Evolutionary conservation across 2,888 invertebrate species (phyloP).

Genomic region (Philereme transversata): DNA sequence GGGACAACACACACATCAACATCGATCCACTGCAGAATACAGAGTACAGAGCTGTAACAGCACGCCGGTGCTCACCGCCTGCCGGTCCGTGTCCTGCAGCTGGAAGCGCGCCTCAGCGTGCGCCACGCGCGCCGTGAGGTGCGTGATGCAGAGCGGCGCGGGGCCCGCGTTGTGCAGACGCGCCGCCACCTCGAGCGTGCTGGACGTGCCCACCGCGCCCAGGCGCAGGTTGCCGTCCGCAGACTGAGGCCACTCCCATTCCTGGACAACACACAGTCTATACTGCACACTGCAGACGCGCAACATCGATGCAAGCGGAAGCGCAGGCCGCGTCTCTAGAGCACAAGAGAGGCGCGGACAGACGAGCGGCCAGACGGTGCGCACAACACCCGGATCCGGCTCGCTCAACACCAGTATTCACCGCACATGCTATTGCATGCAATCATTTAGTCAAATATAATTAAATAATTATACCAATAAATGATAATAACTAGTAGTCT

Average conservation of each 20-base stretch:
- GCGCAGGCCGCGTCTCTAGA: neutral
- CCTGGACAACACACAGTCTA: slow-evolving; percentile 41
- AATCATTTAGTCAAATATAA: too few species aligned
- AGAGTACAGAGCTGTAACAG: too few species aligned
- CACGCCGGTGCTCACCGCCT: neutral
- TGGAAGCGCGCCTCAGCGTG: slow-evolving; percentile 30
- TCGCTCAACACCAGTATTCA: too few species aligned
- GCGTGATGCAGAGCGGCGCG: slow-evolving; percentile 52
- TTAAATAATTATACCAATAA: too few species aligned
- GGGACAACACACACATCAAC: slow-evolving; percentile 1
- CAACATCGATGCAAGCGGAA: too few species aligned
- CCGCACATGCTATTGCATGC: too few species aligned
- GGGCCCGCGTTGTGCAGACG: slow-evolving; percentile 62
- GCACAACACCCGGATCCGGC: too few species aligned
- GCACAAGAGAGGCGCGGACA: too few species aligned
- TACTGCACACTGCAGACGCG: too few species aligned
- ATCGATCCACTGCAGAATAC: neutral
- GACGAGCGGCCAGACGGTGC: too few species aligned
- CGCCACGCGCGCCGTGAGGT: slow-evolving; percentile 47
- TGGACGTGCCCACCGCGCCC: slow-evolving; percentile 86
- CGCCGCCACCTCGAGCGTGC: slow-evolving; percentile 87
- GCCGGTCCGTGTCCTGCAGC: slow-evolving; percentile 3
- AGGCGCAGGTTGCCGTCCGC: slow-evolving; percentile 77
- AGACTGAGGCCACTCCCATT: slow-evolving; percentile 66
- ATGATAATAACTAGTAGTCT: too few species aligned